Base-by-base conservation (phyloP, 2,797 vertebrate genomes). In the Squalus acanthias region DNA sequence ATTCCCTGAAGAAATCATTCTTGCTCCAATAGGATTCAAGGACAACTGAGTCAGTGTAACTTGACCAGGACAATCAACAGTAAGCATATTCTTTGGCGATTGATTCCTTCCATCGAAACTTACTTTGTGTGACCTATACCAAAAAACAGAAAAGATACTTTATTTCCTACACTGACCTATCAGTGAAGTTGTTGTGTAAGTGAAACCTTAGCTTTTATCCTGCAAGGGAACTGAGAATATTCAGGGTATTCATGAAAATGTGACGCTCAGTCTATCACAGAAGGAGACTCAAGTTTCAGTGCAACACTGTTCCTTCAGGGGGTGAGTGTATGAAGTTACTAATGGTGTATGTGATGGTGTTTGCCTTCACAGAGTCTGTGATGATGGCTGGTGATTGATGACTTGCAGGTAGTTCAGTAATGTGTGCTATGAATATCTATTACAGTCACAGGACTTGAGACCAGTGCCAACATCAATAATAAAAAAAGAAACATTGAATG, bases 351-450 rank as follows among this genome's bases (percentile, higher is more conserved):
- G 50, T 74, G 94, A 72, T 60, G 94, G 69, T 20, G 67, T 76
- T 95, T 53, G 70, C 70, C 94, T 95, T 95, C 94, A 95, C 50
- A 76, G 70, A 76, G 94, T n/a, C 50, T 95, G 94, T 53, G 70
- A 60, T 95, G 94, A 95, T 95, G 72, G 50, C 72, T 76, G 94
- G 94, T 95, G 94, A 95, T 95, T 95, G 94, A 95, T 95, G 94
- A 76, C 94, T 95, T 95, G 46, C 70, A 95, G 94, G 70, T 95
- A 95, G 94, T 74, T 95, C 26, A 95, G 94, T 39, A 74, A 95
- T 74, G 70, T 74, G 39, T 95, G 89, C 29, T 15, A n/a, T 95
- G 26, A 72, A n/a, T 74, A 95, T 95, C 94, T 76, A 29, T 95
- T 95, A 95, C 94, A 60, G 94, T 95, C 50, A 8, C 94, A 53